Base-by-base conservation (phyloP, 2,797 vertebrate species). In the Pangasius krempfi region DNA sequence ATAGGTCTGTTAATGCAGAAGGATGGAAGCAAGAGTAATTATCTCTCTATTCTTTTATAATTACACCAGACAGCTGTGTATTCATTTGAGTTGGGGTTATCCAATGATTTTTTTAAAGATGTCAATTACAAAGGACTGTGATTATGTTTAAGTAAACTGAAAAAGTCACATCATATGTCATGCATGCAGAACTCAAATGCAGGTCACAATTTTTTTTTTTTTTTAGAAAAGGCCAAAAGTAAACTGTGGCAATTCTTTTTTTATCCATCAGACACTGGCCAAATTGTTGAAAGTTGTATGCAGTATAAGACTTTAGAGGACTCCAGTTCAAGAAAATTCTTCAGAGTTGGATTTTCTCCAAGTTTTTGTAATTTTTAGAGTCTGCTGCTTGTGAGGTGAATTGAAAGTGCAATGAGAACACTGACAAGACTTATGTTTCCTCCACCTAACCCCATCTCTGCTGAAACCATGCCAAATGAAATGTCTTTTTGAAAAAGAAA, bases 51-150 rank as follows among this genome's bases (percentile, higher is more conserved):
- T 89, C 92, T 92, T 93, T 88, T 93, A 92, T 94, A 95, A 94
- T 95, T 94, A 94, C 88, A 93, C 62, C 89, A 89, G 93, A 94
- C 93, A 94, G 91, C 91, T 94, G 88, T 94, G 94, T 92, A 95
- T 94, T 95, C 94, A 95, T 95, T 94, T 93, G 86, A 89, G 90
- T 89, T 90, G 88, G 86, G 89, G 92, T 93, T 93, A 91, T 92
- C 93, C 83, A 89, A 72, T 79, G 44, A 60, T 4, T 75, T 86
- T 86, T 93, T 93, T 87, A 92, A 90, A 89, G 88, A 92, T 90
- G 89, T 93, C 95, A 95, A 95, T 95, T 95, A 87, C 64, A 88
- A 89, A 90, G 88, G 80, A 91, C 75, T 84, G 89, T 89, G 79
- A 89, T 73, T 87, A 79, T 89, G 62, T 85, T 87, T 85, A 88